A percentile compares a stretch with the other conserved stretches of the same genome.
phyloP scores from a whole-genome alignment of 2,797 vertebrate genomes.

The Buceros bicornis region DNA sequence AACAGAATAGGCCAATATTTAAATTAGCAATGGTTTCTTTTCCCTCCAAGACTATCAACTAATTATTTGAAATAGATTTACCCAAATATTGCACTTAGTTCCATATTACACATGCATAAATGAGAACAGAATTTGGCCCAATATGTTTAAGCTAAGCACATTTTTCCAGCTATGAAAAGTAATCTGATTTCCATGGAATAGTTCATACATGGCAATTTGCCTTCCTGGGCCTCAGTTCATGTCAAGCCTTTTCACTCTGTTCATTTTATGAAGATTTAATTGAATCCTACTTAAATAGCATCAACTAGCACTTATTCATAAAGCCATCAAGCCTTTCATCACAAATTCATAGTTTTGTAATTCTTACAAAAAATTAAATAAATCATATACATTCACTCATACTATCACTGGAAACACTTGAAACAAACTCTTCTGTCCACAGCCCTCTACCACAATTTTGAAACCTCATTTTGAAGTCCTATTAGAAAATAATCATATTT shows the following conservation, averaged over 20 bases:
- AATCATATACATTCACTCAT: conserved; percentile 34
- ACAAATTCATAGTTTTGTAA: conserved; percentile 70
- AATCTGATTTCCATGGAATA: conserved; percentile 73
- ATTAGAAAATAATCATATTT: not conserved
- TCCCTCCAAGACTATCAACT: conserved; percentile 68
- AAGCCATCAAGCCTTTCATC: conserved; percentile 74
- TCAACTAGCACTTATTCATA: conserved; percentile 77
- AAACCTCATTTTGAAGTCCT: conserved; percentile 26
- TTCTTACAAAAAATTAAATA: conserved; percentile 25
- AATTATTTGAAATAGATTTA: conserved; percentile 75
- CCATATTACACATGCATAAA: conserved; percentile 57
- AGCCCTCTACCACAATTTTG: not conserved
- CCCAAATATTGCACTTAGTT: conserved; percentile 71
- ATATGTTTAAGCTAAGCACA: conserved; percentile 70
- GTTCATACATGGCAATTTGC: conserved; percentile 74
- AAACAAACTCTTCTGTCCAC: conserved; percentile 51
- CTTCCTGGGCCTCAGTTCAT: conserved; percentile 69
- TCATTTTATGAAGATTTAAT: conserved; percentile 78
- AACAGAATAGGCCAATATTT: conserved; percentile 65
- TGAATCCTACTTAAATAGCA: conserved; percentile 77
- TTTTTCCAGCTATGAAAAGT: conserved; percentile 72
- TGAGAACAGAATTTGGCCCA: conserved; percentile 71
- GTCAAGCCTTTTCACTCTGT: conserved; percentile 73
- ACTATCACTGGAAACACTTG: conserved; percentile 53
- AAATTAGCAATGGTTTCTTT: conserved; percentile 66